phyloP scores from a whole-genome alignment of 2,797 vertebrate genomes.

The Antrozous pallidus region DNA sequence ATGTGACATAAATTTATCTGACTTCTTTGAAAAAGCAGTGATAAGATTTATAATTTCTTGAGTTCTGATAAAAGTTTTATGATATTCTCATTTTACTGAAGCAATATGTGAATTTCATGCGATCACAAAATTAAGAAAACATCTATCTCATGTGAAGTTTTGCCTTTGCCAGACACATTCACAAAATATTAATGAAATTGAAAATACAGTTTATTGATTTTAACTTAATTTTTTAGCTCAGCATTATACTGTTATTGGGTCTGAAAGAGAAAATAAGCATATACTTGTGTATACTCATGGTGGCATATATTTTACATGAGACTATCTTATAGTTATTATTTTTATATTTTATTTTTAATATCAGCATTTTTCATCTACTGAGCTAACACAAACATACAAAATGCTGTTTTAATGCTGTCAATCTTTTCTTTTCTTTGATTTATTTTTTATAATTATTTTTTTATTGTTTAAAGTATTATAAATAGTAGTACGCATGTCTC shows the following conservation, averaged over 20 bases:
- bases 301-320: not conserved
- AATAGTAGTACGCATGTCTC: no score
- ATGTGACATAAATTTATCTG: not conserved
- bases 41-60: conserved; percentile 5
- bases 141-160: not conserved
- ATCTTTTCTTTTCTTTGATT: not conserved
- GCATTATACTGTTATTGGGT: not conserved
- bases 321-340: not conserved
- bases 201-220: not conserved
- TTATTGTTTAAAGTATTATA: no score
- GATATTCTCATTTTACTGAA: not conserved
- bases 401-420: not conserved
- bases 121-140: not conserved
- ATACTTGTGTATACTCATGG: not conserved
- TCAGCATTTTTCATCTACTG: not conserved
- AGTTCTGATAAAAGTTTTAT: not conserved
- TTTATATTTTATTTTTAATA: not conserved
- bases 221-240: not conserved
- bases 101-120: not conserved
- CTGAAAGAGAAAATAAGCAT: not conserved
- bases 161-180: not conserved
- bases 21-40: not conserved
- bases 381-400: not conserved
- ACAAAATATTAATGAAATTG: not conserved
- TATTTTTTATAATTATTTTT: no score